Conservation (phyloP, 1,140 invertebrate species). For the Neomicropteryx cornuta region DNA sequence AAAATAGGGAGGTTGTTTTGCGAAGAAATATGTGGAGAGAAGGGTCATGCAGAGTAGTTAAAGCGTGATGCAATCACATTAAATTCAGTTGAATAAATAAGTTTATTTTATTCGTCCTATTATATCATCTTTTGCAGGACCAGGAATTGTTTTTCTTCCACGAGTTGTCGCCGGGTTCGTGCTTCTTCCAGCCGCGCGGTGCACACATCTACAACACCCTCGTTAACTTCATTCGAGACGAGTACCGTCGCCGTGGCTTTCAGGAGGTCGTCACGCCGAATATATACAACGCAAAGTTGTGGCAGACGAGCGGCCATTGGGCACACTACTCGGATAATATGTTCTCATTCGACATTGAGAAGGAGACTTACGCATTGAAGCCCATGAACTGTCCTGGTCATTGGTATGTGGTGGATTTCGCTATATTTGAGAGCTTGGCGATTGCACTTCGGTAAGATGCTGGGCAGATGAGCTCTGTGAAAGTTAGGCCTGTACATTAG, state of each 20-base stretch:
- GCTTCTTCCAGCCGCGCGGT: conserved; percentile 95
- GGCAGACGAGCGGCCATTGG: conserved; percentile 98
- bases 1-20: no score
- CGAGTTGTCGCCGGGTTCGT: conserved; percentile 94
- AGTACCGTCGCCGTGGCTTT: conserved; percentile 92
- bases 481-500: no score
- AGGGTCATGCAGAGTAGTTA: no score
- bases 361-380: conserved; percentile 95
- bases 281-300: conserved; percentile 93
- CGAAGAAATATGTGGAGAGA: no score
- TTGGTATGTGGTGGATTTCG: conserved; percentile 53
- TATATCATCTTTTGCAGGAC: conserved; percentile 66
- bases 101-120: no score
- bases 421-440: no score
- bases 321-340: conserved; percentile 95
- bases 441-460: no score
- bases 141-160: conserved; percentile 99
- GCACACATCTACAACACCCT: conserved; percentile 96
- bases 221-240: conserved; percentile 73
- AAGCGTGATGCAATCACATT: no score
- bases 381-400: conserved; percentile 99
- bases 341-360: conserved; percentile 95
- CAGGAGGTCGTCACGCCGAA: conserved; percentile 96
- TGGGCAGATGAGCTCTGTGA: no score
- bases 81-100: no score